Evolutionary conservation across 2,113 vertebrate genomes (phyloP).

Genomic region (Saguinus imperator): DNA sequence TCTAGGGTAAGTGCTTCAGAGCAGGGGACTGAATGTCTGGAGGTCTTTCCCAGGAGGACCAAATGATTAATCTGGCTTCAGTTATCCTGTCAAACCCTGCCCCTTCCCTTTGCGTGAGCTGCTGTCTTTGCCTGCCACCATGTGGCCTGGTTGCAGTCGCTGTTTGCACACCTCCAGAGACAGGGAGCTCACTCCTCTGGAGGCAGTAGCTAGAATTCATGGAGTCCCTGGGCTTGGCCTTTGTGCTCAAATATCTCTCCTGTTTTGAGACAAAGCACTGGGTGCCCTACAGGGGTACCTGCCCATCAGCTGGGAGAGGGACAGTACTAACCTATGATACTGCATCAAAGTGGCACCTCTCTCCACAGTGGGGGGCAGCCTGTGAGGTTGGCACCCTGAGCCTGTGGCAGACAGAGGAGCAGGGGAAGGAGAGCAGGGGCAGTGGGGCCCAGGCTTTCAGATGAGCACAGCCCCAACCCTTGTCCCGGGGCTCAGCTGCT

Average conservation of each 20-base stretch:
- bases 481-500: not conserved
- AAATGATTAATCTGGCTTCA: not conserved
- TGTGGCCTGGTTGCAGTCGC: not conserved
- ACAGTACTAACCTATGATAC: not conserved
- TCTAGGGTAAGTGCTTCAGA: not conserved
- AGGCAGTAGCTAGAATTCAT: not conserved
- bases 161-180: not conserved
- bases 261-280: not conserved
- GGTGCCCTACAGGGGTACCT: not conserved
- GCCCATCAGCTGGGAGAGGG: not conserved
- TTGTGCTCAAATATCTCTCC: not conserved
- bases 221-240: not conserved
- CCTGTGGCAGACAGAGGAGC: not conserved
- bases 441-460: not conserved
- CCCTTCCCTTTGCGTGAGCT: not conserved
- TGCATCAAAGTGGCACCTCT: not conserved
- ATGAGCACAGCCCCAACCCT: no score
- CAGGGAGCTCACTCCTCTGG: not conserved
- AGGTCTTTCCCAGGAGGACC: not conserved
- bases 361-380: fast-evolving
- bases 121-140: not conserved
- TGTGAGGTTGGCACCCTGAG: not conserved
- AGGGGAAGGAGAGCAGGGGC: not conserved
- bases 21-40: not conserved
- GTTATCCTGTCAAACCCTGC: not conserved